These are phyloP conservation scores for Parelbella ahira DNA, from an alignment of 2,888 invertebrate species.

Conservation along the genomic window DNA sequence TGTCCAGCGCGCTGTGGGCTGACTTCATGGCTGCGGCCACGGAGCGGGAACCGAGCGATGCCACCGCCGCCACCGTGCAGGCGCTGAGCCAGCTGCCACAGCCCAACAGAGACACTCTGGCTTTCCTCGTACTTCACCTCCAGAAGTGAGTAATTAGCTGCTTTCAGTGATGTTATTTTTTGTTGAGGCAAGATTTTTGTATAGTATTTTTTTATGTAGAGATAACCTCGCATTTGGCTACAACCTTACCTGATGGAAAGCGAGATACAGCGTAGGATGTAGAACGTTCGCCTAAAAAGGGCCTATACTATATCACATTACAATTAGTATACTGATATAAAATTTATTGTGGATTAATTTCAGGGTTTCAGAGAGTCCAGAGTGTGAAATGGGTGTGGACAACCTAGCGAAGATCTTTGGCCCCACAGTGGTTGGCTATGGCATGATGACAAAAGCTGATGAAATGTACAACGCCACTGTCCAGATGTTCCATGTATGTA, in stretches of 20 bases:
- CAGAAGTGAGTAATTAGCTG: constrained; percentile 82
- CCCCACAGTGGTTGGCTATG: constrained; percentile 95
- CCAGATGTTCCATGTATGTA: constrained; percentile 85
- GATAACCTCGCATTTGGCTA: too few relatives aligned
- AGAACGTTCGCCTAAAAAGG: too few relatives aligned
- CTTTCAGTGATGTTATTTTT: too few relatives aligned
- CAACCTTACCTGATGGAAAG: too few relatives aligned
- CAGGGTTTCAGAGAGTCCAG: constrained; percentile 90
- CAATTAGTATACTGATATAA: too few relatives aligned
- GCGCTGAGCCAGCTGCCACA: constrained; percentile 92
- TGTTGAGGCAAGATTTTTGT: too few relatives aligned
- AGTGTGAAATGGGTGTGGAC: constrained; percentile 94
- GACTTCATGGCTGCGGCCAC: constrained; percentile 88
- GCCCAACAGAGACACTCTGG: constrained; percentile 96
- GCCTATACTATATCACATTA: too few relatives aligned
- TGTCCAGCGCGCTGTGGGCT: constrained; percentile 89
- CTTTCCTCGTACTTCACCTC: constrained; percentile 94
- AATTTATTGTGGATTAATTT: too few relatives aligned
- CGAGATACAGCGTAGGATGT: too few relatives aligned
- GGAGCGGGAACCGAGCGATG: constrained; percentile 78
- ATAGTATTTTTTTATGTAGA: too few relatives aligned
- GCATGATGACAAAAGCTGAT: constrained; percentile 86
- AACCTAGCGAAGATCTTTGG: constrained; percentile 96
- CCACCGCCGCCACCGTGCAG: constrained; percentile 84
- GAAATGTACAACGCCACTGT: constrained; percentile 89